Conservation (phyloP, 2,113 vertebrate species). For the Poicephalus meyeri region DNA sequence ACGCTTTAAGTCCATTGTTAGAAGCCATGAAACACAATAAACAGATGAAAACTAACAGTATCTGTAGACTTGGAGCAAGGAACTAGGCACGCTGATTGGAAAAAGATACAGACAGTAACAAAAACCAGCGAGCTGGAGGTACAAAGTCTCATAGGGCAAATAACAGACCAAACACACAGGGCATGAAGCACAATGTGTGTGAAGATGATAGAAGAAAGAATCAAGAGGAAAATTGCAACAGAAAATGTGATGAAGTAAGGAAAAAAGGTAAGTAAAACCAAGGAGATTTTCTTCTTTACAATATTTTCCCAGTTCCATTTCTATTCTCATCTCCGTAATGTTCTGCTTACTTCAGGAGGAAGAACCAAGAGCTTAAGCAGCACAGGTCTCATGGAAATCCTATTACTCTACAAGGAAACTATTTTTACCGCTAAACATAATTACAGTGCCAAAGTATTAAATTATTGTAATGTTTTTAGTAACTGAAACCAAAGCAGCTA, state of each 20-base stretch:
- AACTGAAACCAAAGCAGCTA: background rate
- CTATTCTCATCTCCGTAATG: background rate
- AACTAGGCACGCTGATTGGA: background rate
- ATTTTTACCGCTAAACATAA: background rate
- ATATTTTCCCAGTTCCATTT: background rate
- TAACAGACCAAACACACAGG: background rate
- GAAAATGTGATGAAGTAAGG: background rate
- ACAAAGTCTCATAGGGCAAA: background rate
- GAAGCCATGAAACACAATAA: background rate
- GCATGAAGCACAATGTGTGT: background rate
- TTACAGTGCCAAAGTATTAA: background rate
- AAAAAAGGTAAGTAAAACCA: background rate
- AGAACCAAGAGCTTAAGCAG: background rate
- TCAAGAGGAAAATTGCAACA: background rate
- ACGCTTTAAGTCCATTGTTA: background rate
- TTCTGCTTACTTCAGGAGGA: background rate
- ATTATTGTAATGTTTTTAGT: conserved; percentile 1
- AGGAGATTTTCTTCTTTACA: background rate
- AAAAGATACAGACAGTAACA: no score
- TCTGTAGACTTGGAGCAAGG: background rate
- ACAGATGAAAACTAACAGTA: background rate
- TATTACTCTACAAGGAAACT: background rate
- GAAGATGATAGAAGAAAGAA: background rate
- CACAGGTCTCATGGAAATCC: background rate
- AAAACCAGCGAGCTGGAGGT: background rate